Base-by-base conservation (phyloP, 2,888 invertebrate species). In the Aphodius sticticus region DNA sequence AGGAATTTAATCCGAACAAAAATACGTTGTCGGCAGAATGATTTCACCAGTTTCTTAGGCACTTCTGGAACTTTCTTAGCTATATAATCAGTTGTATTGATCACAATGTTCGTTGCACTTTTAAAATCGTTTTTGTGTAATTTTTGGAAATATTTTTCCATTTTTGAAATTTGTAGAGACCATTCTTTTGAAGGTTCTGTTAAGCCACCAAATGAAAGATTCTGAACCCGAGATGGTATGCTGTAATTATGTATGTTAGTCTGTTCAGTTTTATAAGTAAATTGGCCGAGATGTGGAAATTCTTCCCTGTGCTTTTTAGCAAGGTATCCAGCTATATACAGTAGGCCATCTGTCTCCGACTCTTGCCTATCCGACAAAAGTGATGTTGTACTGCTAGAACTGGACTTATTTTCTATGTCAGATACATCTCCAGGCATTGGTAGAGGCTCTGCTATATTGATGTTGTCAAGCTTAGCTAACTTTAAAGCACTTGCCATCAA, bases 121-220 rank as follows among this genome's bases (percentile, higher is more conserved):
- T 26, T 26, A 26, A 26, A 26, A 26, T 26, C 26, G 26, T 26
- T 26, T 26, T 26, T 26, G 26, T 26, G 26, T 26, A 26, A 26
- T 26, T 26, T 26, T 26, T 26, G 1, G 26, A 26, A 26, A 26
- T 26, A 26, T 3, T 26, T 26, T 26, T 26, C 26, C 26, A 26
- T 26, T 26, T 26, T 26, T 26, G 1, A 26, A 26, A 26, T 26
- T 26, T 26, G 26, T 3, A 3, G 26, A 26, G 26, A 26, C 26
- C 26, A 84, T 70, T 77, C 69, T 26, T 77, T 78, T 6, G 79
- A 80, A 15, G 83, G 83, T 70, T 82, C 69, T 9, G 74, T 81
- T 36, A 84, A 76, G 5, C 83, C 83, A 6, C 83, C 83, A 80
- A 80, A 83, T 26, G 81, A 82, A 9, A 82, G 38, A 76, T 79